Evolutionary conservation across 1,140 invertebrate species (phyloP).

Genomic region (Rhopalosiphum padi): DNA sequence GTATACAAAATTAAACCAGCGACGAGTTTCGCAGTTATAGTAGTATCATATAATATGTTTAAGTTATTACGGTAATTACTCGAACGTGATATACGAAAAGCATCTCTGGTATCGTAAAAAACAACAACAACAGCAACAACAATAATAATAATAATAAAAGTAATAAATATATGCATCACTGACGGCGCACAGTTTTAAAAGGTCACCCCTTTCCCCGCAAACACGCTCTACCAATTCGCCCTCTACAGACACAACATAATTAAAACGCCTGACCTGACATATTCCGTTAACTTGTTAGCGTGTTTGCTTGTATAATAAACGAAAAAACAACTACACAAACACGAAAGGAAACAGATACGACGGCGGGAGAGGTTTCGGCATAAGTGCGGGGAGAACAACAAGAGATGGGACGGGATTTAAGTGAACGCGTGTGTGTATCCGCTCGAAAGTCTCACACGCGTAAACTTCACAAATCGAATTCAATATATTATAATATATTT

Average conservation of each 20-base stretch:
- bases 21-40: background rate
- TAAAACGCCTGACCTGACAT: background rate
- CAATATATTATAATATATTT: background rate
- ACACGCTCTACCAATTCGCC: background rate
- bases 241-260: background rate
- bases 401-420: background rate
- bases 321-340: background rate
- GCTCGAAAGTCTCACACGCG: background rate
- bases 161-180: background rate
- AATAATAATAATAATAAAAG: conserved; percentile 1
- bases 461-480: background rate
- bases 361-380: background rate
- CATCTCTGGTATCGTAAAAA: background rate
- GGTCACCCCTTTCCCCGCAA: background rate
- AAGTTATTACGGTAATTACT: background rate
- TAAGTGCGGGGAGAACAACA: background rate
- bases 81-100: background rate
- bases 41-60: background rate
- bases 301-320: background rate
- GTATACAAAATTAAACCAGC: background rate
- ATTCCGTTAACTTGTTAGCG: conserved; percentile 14
- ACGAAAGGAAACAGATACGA: background rate
- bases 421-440: too few relatives aligned
- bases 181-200: background rate
- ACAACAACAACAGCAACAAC: background rate